A percentile compares a stretch with the other conserved stretches of the same genome.
Evolutionary conservation across 2,888 invertebrate species (phyloP).

Genomic region (Cataglyphis livida): DNA sequence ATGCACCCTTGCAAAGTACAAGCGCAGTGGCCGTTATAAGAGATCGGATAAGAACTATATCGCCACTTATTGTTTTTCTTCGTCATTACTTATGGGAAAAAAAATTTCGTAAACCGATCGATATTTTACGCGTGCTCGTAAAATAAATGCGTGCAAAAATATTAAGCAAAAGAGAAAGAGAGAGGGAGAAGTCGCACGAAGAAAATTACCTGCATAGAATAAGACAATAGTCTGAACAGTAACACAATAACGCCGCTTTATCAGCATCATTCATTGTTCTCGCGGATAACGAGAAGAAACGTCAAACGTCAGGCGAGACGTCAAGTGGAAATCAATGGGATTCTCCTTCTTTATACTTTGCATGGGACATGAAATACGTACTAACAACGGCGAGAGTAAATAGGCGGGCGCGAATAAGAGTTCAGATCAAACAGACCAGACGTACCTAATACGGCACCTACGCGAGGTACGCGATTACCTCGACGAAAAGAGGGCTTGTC

Average conservation of each 20-base stretch:
- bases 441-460: not conserved
- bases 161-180: not conserved
- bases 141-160: conserved; percentile 1
- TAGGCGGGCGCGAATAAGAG: not conserved
- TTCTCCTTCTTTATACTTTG: not conserved
- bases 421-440: conserved; percentile 30
- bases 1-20: conserved; percentile 64
- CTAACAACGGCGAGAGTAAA: conserved; percentile 7
- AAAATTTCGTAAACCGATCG: not conserved
- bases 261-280: conserved; percentile 6
- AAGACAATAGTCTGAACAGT: not conserved
- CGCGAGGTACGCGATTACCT: not conserved
- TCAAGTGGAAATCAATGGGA: not conserved
- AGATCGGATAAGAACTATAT: conserved; percentile 1
- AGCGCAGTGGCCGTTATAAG: conserved; percentile 8
- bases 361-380: not conserved
- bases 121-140: not conserved
- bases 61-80: not conserved
- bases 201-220: not conserved
- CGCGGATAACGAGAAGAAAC: not conserved
- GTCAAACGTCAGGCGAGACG: not conserved
- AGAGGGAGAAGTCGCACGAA: not conserved
- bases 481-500: conserved; percentile 58
- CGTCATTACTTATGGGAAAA: not conserved
- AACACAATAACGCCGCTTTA: not conserved